Evolutionary conservation across 2,797 vertebrate genomes (phyloP).

Genomic region (Typhlichthys subterraneus): DNA sequence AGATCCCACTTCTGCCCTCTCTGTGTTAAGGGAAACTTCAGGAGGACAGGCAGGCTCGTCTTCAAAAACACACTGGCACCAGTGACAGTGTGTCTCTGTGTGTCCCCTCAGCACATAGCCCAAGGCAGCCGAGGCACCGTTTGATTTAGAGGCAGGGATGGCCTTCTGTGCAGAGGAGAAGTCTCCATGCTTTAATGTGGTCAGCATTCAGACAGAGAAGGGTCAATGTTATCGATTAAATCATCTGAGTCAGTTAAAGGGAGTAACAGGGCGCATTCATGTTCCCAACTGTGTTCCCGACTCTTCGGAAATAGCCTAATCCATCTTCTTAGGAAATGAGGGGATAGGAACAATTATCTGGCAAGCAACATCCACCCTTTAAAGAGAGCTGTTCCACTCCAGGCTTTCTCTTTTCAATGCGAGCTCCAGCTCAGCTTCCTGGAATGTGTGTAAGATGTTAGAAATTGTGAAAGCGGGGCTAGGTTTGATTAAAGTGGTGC

Average conservation of each 20-base stretch:
- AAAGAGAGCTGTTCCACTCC: constrained; percentile 41
- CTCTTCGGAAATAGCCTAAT: constrained; percentile 72
- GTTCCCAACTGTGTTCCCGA: constrained; percentile 51
- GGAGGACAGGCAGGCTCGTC: constrained; percentile 42
- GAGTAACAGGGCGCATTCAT: constrained; percentile 72
- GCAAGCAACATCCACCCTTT: constrained; percentile 46
- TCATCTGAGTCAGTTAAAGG: constrained; percentile 71
- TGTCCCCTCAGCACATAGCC: constrained; percentile 47
- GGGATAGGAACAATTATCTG: constrained; percentile 71
- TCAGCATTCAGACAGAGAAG: constrained; percentile 62
- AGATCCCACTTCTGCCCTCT: constrained; percentile 28
- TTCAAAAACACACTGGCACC: constrained; percentile 39
- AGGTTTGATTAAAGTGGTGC: constrained; percentile 68
- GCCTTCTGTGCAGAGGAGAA: constrained; percentile 66
- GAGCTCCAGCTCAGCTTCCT: constrained; percentile 50
- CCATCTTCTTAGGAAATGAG: constrained; percentile 74
- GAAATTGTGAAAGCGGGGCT: constrained; percentile 51
- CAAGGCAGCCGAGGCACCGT: constrained; percentile 59
- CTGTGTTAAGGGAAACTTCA: constrained; percentile 45
- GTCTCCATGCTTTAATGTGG: constrained; percentile 75
- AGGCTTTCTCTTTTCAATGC: constrained; percentile 5
- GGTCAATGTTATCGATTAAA: constrained; percentile 80
- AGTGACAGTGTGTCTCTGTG: constrained; percentile 59
- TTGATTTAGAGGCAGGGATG: constrained; percentile 66
- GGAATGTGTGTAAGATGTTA: constrained; percentile 60